These are phyloP conservation scores for Prolemur simus DNA, from an alignment of 2,113 vertebrate genomes.

Conservation along the genomic window DNA sequence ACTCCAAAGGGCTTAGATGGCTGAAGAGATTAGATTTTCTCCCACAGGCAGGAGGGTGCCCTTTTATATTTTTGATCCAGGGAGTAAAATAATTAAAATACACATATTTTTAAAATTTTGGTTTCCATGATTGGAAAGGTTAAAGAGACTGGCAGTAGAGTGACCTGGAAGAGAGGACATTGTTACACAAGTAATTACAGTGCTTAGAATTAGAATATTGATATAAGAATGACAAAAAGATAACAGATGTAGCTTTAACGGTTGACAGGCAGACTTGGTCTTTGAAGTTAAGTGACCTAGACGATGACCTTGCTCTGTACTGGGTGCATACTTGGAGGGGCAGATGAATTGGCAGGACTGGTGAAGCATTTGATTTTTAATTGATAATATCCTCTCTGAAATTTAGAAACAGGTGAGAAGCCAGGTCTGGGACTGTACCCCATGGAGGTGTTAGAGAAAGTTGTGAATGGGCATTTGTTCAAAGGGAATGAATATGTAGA, in stretches of 20 bases:
- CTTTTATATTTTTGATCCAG: constrained; percentile 1
- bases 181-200: not conserved
- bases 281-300: not conserved
- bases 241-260: not conserved
- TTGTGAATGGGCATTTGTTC: not conserved
- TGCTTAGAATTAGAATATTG: not conserved
- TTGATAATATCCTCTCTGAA: not conserved
- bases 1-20: not conserved
- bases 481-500: not conserved
- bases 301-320: not conserved
- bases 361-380: not conserved
- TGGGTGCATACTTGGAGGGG: not conserved
- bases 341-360: not conserved
- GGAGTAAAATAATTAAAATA: not conserved
- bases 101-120: not conserved
- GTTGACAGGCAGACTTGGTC: not conserved
- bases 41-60: not conserved
- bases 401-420: not conserved
- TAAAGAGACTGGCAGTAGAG: not conserved
- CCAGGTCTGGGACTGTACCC: not conserved
- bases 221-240: not conserved
- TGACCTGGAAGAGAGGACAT: not conserved
- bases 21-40: not conserved
- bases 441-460: not conserved
- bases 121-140: not conserved